phyloP scores from a whole-genome alignment of 2,797 vertebrate genomes.

The Chrosomus eos region DNA sequence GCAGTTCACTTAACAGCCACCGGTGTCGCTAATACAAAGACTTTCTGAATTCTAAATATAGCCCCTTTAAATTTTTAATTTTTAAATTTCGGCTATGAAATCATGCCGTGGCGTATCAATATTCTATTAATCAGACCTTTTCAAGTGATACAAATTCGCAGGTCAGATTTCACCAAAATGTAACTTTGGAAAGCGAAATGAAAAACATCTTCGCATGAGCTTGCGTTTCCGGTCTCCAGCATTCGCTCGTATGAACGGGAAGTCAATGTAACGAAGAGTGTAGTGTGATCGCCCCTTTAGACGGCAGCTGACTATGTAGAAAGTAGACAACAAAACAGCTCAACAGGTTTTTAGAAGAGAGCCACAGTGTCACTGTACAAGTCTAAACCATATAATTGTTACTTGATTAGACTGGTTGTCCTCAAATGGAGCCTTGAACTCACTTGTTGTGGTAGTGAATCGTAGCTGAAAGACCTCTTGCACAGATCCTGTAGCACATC shows the following conservation, averaged over 20 bases:
- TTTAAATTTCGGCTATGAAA: no score
- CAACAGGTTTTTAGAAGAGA: neutral
- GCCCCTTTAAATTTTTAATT: no score
- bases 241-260: neutral
- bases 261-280: neutral
- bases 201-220: neutral
- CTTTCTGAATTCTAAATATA: neutral
- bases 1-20: neutral
- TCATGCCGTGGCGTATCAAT: neutral
- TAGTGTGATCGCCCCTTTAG: neutral
- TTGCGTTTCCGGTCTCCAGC: neutral
- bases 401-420: neutral
- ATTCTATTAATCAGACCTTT: neutral
- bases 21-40: neutral
- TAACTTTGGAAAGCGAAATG: neutral
- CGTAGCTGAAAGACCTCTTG: slow-evolving; percentile 90
- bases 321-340: neutral
- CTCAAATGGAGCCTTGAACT: slow-evolving; percentile 37
- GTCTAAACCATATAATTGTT: neutral
- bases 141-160: neutral
- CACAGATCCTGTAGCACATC: slow-evolving; percentile 93
- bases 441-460: slow-evolving; percentile 93
- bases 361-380: neutral
- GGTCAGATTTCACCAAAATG: neutral
- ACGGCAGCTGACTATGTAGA: neutral